phyloP scores from a whole-genome alignment of 92 coral and sea anemone genomes.

The Desmophyllum pertusum region DNA sequence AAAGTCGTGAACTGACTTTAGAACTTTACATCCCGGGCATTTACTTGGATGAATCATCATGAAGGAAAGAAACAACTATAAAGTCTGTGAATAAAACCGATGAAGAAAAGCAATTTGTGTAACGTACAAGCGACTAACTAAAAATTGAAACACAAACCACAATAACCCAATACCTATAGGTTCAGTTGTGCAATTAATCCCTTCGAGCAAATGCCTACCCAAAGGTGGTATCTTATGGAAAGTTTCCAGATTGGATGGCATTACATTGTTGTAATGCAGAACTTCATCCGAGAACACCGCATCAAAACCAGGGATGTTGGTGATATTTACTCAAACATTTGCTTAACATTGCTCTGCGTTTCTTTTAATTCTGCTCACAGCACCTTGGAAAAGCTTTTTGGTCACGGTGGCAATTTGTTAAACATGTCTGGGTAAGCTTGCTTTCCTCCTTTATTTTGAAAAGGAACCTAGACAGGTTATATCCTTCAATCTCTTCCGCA shows the following conservation, averaged over 20 bases:
- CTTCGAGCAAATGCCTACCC: constrained; percentile 5
- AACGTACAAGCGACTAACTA: too few species aligned
- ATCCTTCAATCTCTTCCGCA: neutral
- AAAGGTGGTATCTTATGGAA: neutral
- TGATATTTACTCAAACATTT: neutral
- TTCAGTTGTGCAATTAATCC: constrained; percentile 8
- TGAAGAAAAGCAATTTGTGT: too few species aligned
- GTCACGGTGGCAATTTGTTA: neutral
- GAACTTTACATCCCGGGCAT: neutral
- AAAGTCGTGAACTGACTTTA: neutral
- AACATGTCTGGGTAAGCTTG: neutral
- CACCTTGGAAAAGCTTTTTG: neutral
- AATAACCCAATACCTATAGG: neutral
- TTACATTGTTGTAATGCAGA: neutral
- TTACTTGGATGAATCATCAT: neutral
- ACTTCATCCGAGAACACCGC: neutral
- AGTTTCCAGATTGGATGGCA: neutral
- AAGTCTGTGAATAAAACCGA: neutral
- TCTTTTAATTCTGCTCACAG: neutral
- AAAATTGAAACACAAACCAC: too few species aligned
- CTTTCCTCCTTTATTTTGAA: neutral
- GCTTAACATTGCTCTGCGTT: neutral
- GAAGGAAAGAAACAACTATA: neutral
- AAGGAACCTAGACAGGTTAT: neutral
- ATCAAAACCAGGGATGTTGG: neutral